Evolutionary conservation across 2,113 vertebrate species (phyloP), one percentile per base, ranked within the genome.

Genomic region (Thalassoma bifasciatum): DNA sequence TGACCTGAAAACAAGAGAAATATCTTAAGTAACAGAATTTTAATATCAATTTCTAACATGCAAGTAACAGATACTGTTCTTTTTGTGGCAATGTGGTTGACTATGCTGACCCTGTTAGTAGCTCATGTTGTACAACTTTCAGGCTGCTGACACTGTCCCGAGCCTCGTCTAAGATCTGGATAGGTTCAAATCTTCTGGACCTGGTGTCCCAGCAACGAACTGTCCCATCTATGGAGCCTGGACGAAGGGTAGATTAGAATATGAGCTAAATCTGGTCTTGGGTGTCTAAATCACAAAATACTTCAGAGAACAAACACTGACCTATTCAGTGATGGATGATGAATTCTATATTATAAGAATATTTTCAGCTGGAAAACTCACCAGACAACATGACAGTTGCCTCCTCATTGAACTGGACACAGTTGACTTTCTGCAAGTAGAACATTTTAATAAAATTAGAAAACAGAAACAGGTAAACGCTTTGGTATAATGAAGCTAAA

Each of bases 331-430:
- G 50, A 6, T 36, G 23, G 8, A 5, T 26, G 19, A 47, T 21
- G 30, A 38, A 8, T 47, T 54, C 10, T 22, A 13, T 23, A 46
- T 47, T 59, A 16, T 11, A 22, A 2, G 9, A 1, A 13, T 19
- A 42, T 51, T 4, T 54, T 0, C 34, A 36, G 2, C 14, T 0
- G 23, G 10, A 4, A 3, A 10, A 85, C 93, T 94, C 77, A 98
- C 97, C 97, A 0, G 97, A 99, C n/a, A 99, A 68, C 5, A 97
- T 96, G 38, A 98, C 87, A 0, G 95, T 96, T 26, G 95, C 94
- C 75, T 98, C 97, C 78, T 97, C 96, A 1, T 97, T 99, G 85
- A 99, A 99, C 79, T 95, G 94, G 19, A 99, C 95, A 0, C 96
- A 98, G 84, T 95, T 97, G 40, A 98, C 96, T 70, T 95, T 97